Evolutionary conservation across 2,888 invertebrate genomes (phyloP).

Genomic region (Caenorhabditis sp.): DNA sequence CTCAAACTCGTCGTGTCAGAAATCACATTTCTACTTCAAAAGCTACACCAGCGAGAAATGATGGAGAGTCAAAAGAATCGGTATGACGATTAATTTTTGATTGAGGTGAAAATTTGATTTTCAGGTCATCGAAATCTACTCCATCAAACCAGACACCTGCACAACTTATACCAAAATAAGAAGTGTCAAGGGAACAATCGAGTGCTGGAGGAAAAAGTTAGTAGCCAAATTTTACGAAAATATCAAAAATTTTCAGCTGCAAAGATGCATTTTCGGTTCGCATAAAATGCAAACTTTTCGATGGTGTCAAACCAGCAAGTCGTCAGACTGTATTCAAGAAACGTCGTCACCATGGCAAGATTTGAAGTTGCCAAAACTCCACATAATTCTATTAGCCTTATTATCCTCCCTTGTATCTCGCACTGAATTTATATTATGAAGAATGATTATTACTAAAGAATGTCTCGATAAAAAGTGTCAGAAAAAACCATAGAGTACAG

Average conservation of each 20-base stretch:
- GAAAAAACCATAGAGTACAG: too few species aligned
- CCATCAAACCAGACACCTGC: conserved; percentile 44
- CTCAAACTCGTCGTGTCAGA: conserved; percentile 32
- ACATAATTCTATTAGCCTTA: not conserved
- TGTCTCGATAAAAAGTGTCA: too few species aligned
- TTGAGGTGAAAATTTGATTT: not conserved
- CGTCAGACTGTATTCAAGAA: conserved; percentile 46
- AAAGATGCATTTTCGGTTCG: conserved; percentile 47
- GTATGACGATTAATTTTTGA: not conserved
- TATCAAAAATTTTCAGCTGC: conserved; percentile 37
- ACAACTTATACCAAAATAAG: conserved; percentile 37
- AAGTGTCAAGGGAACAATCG: conserved; percentile 9
- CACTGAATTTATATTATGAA: not conserved
- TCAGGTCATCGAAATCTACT: conserved; percentile 41
- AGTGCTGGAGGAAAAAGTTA: conserved; percentile 59
- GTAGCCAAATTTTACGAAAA: too few species aligned
- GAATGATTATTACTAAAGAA: too few species aligned
- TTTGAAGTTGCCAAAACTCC: conserved; percentile 2
- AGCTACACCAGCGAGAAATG: not conserved
- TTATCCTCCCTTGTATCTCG: not conserved
- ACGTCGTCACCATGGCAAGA: conserved; percentile 53
- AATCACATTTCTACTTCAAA: conserved; percentile 42
- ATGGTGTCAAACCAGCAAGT: conserved; percentile 44
- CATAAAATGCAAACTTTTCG: conserved; percentile 44
- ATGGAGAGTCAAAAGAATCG: conserved; percentile 39